These are phyloP conservation scores for Tylochromis polylepis DNA, from an alignment of 2,113 vertebrate species.

Conservation along the genomic window DNA sequence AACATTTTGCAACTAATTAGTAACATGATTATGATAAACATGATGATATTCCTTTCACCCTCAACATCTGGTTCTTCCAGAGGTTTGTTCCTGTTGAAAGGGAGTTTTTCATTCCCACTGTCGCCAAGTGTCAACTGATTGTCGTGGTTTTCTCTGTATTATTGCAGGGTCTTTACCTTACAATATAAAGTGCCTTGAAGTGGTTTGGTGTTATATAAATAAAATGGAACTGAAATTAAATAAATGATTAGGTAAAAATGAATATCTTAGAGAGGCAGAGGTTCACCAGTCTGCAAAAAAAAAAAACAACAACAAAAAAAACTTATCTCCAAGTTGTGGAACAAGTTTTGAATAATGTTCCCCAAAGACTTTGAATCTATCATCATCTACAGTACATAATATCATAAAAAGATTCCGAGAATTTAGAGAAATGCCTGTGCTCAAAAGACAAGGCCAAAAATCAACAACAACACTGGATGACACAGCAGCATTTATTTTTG, in stretches of 20 bases:
- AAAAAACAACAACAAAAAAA: not conserved
- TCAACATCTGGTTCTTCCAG: not conserved
- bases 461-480: not conserved
- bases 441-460: not conserved
- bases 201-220: not conserved
- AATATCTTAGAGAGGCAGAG: not conserved
- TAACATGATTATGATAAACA: not conserved
- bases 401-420: not conserved
- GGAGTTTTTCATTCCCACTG: not conserved
- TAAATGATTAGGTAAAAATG: not conserved
- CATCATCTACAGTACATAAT: not conserved
- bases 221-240: not conserved
- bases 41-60: not conserved
- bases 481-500: not conserved
- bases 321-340: not conserved
- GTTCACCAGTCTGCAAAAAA: not conserved
- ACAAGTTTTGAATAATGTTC: not conserved
- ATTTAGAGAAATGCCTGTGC: not conserved
- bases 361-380: not conserved
- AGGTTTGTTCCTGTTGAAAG: not conserved
- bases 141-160: not conserved
- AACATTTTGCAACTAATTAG: not conserved
- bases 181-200: not conserved
- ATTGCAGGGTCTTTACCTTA: not conserved
- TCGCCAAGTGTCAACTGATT: not conserved